Evolutionary conservation across 1,140 invertebrate species (phyloP), one percentile per base, ranked within the genome.

Genomic region (Zelostemma sp.): DNA sequence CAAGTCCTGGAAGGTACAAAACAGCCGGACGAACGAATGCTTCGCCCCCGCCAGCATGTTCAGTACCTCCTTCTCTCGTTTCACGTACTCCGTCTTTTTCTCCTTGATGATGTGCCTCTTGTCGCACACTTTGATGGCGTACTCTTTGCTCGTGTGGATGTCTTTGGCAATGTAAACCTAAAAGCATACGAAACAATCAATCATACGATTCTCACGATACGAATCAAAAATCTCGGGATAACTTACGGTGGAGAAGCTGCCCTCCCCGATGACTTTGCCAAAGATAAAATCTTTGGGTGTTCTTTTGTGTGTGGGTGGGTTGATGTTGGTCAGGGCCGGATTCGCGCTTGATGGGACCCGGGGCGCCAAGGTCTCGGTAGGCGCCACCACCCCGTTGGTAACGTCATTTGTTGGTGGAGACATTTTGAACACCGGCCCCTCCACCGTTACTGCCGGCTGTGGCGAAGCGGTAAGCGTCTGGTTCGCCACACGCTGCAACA

Each of bases 121-220:
- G 68, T 97, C 94, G 83, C 96, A 94, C 0, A 99, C 96, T 90
- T 99, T 99, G 77, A 99, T 97, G 86, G 97, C 97, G 91, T 92
- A 97, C 87, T 97, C 95, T 76, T 92, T 93, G 68, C 89, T 90
- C 16, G 91, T 93, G 75, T 94, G 92, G 46, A 97, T 92, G 84
- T 98, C 96, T 85, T 95, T 96, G 28, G 94, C 95, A 59, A 97
- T 87, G 86, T 95, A 97, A 51, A 99, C 91, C 91, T 92, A n/a
- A n/a, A n/a, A n/a, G n/a, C n/a, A n/a, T n/a, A n/a, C n/a, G n/a
- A n/a, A n/a, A n/a, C n/a, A n/a, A n/a, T n/a, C n/a, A 28, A 28
- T 3, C 25, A 28, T 3, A 28, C 8, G 25, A 28, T 28, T 28
- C 25, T 28, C 8, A 28, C n/a, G n/a, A n/a, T n/a, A n/a, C n/a